Evolutionary conservation across 2,797 vertebrate genomes (phyloP), one percentile per base, ranked within the genome.

Genomic region (Brotula barbata): DNA sequence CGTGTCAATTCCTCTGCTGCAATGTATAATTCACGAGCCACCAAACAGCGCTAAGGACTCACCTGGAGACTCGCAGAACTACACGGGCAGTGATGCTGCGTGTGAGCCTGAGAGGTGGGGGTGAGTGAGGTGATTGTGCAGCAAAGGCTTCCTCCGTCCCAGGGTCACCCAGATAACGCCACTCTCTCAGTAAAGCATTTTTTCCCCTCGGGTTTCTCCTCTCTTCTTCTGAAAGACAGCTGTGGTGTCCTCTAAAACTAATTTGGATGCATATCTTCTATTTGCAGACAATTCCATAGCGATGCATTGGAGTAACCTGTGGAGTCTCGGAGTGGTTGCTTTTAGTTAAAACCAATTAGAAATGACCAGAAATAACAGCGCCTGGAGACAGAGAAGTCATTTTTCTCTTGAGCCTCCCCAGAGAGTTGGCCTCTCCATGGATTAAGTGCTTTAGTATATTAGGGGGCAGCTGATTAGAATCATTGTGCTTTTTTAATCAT

Each of bases 271-370:
- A 90, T 91, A 90, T 92, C 88, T 90, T 89, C 90, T 91, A 92
- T 91, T 92, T 91, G 89, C 86, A 89, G 88, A 90, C 83, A 90
- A 90, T 89, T 91, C 85, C 87, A 77, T 85, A 82, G 90, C 41
- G 86, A 90, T 90, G 87, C 87, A 86, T 89, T 86, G 83, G 76
- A 80, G 85, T 88, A 91, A 92, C 91, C 91, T 93, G 91, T 92
- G 66, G 91, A 92, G 90, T 88, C 87, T 84, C 77, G 54, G 73
- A 87, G 89, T 87, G 90, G 90, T 92, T 92, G 90, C 89, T 90
- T 92, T 91, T 92, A 92, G 90, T 93, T 93, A 92, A 92, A 93
- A 89, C 91, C 92, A 93, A 93, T 93, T 93, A 93, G 90, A 93
- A 93, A 92, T 92, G 92, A 92, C 91, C 92, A 93, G 91, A 93